These are phyloP conservation scores for Plagodis pulveraria DNA, from an alignment of 2,888 invertebrate genomes.

Conservation along the genomic window DNA sequence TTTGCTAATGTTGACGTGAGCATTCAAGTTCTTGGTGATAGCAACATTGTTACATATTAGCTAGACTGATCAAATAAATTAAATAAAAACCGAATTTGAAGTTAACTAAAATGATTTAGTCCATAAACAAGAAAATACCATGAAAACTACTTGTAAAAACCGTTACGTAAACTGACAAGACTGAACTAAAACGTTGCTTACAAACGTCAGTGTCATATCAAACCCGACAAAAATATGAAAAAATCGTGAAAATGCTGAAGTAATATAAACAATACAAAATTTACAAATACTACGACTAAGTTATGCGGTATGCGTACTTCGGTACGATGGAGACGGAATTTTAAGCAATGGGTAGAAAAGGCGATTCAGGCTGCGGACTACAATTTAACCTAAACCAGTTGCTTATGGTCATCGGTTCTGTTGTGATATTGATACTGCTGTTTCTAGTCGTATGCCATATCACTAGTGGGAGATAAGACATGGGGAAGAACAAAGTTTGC, in stretches of 20 bases:
- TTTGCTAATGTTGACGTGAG: too few relatives aligned
- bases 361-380: slow-evolving; percentile 40
- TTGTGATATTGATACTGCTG: slow-evolving; percentile 63
- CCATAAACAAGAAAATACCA: too few relatives aligned
- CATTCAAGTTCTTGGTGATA: too few relatives aligned
- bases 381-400: slow-evolving; percentile 66
- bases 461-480: slow-evolving; percentile 53
- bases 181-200: neutral
- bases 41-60: too few relatives aligned
- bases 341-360: slow-evolving; percentile 44
- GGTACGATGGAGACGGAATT: slow-evolving; percentile 37
- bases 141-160: too few relatives aligned
- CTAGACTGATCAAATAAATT: too few relatives aligned
- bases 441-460: slow-evolving; percentile 69
- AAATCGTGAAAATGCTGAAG: neutral
- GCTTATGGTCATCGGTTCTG: slow-evolving; percentile 64
- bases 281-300: neutral
- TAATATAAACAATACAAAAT: slow-evolving; percentile 10
- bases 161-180: too few relatives aligned
- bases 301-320: slow-evolving; percentile 15
- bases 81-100: too few relatives aligned
- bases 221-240: neutral
- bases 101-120: too few relatives aligned
- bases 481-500: slow-evolving; percentile 41
- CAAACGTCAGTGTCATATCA: neutral